Evolutionary conservation across 2,888 invertebrate genomes (phyloP).

Genomic region (Ormyrus rosae): DNA sequence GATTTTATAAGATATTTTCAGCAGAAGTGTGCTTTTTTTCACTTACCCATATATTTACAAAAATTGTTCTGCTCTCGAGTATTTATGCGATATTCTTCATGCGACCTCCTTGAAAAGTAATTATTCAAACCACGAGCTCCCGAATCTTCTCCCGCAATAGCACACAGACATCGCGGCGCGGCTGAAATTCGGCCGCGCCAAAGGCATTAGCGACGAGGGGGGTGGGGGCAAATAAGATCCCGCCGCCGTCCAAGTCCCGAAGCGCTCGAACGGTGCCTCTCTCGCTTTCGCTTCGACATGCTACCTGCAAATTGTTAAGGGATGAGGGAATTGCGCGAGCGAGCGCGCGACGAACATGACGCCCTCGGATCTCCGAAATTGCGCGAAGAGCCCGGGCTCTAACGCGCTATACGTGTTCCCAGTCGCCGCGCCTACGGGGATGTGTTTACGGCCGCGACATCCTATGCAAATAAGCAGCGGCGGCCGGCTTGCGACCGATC

Average conservation of each 20-base stretch:
- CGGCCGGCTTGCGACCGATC: not conserved
- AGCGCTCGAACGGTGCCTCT: not conserved
- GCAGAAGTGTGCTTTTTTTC: too few relatives aligned
- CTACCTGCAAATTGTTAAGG: slow-evolving; percentile 73
- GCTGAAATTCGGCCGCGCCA: not conserved
- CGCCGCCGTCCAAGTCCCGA: slow-evolving; percentile 25
- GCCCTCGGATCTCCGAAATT: slow-evolving; percentile 56
- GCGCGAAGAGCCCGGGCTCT: not conserved
- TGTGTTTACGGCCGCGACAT: not conserved
- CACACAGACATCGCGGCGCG: too few relatives aligned
- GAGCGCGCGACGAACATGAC: slow-evolving; percentile 62
- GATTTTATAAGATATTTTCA: too few relatives aligned
- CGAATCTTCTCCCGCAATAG: too few relatives aligned
- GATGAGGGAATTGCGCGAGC: slow-evolving; percentile 69
- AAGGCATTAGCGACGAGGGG: slow-evolving; percentile 17
- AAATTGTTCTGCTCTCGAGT: too few relatives aligned
- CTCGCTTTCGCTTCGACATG: slow-evolving; percentile 60
- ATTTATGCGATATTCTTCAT: too few relatives aligned
- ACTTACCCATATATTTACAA: too few relatives aligned
- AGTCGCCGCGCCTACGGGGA: not conserved
- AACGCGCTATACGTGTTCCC: not conserved
- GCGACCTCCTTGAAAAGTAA: too few relatives aligned
- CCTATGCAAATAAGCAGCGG: slow-evolving; percentile 23
- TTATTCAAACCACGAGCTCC: too few relatives aligned
- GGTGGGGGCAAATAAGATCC: slow-evolving; percentile 36